Evolutionary conservation across 2,888 invertebrate genomes (phyloP).

Genomic region (Hydroisotoma schaefferi): DNA sequence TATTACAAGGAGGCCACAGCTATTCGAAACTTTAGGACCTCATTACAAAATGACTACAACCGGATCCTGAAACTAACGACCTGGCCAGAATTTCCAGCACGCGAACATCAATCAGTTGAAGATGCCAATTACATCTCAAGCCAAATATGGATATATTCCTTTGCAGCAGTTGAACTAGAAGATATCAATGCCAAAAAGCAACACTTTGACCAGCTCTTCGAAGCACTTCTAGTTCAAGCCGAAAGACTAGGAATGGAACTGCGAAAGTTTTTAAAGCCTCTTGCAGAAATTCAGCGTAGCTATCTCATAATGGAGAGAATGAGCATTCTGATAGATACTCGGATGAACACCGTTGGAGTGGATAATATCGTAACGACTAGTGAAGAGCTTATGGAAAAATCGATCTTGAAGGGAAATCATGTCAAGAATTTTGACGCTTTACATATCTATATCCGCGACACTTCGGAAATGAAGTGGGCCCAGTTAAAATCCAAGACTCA

Average conservation of each 20-base stretch:
- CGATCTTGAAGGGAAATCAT: conserved; percentile 20
- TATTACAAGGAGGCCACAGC: background rate
- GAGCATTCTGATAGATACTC: conserved; percentile 2
- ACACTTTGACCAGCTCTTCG: background rate
- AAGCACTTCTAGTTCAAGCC: conserved; percentile 1
- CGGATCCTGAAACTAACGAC: background rate
- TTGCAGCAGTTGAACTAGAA: background rate
- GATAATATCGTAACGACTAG: background rate
- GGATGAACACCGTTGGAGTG: conserved; percentile 4
- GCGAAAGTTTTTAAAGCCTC: conserved; percentile 16
- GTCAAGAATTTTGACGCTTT: conserved; percentile 19
- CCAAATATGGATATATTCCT: background rate
- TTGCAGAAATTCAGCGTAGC: conserved; percentile 8
- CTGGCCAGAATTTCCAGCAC: background rate
- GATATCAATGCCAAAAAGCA: background rate
- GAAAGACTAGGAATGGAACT: conserved; percentile 21
- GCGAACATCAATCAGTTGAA: background rate
- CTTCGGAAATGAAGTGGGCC: conserved; percentile 17
- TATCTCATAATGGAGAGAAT: conserved; percentile 14
- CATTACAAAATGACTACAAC: background rate
- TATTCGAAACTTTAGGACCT: background rate
- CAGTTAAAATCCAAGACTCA: conserved; percentile 12
- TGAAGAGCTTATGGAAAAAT: conserved; percentile 11
- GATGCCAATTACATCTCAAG: background rate
- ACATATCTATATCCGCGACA: conserved; percentile 14